Conservation (phyloP, 2,797 vertebrate species). For the Scomberomorus guttatus region DNA sequence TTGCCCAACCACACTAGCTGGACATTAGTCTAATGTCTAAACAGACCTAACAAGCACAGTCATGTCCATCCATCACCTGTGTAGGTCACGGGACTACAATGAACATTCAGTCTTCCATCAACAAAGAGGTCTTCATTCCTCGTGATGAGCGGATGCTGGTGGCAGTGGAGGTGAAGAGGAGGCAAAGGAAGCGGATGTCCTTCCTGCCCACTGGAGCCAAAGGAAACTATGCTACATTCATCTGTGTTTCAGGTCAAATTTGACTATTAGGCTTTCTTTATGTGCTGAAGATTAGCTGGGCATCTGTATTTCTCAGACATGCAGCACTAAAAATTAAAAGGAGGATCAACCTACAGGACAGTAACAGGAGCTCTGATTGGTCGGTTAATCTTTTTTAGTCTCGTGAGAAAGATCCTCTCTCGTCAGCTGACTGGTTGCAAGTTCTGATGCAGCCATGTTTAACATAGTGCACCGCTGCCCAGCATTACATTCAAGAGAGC, state of each 20-base stretch:
- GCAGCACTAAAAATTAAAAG: neutral
- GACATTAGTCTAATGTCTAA: neutral
- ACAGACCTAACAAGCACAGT: neutral
- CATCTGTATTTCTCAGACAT: neutral
- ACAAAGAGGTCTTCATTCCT: conserved; percentile 93
- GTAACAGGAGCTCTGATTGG: neutral
- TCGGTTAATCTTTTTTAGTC: neutral
- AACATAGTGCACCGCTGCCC: no score
- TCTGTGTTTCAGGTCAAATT: conserved; percentile 93
- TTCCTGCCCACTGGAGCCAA: conserved; percentile 91
- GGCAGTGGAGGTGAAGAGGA: conserved; percentile 92
- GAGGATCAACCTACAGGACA: neutral
- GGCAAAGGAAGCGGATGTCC: conserved; percentile 93
- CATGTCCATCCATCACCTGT: conserved; percentile 34
- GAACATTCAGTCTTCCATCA: conserved; percentile 93
- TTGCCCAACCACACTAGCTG: neutral
- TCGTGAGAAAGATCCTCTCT: neutral
- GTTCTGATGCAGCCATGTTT: no score
- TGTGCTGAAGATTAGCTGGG: neutral
- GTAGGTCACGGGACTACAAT: conserved; percentile 77
- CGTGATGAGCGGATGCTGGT: conserved; percentile 93
- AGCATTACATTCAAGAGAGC: no score
- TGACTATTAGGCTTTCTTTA: neutral
- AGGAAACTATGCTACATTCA: conserved; percentile 92
- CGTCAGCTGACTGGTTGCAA: neutral